phyloP scores from a whole-genome alignment of 2,113 vertebrate species.

The Tachysurus fulvidraco region DNA sequence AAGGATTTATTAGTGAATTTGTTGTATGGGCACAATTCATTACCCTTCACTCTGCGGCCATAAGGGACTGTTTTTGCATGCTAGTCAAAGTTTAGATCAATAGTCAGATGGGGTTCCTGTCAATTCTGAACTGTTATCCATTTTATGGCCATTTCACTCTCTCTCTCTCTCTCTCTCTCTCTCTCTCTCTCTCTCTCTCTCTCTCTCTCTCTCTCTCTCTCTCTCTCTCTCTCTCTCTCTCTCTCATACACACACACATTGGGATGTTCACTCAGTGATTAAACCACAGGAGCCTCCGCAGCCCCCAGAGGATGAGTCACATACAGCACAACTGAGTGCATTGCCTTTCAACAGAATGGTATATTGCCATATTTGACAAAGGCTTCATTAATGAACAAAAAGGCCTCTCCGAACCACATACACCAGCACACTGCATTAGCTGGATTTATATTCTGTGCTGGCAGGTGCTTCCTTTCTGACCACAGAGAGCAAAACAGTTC shows the following conservation, averaged over 20 bases:
- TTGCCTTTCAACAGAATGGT: constrained; percentile 56
- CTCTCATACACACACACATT: constrained; percentile 14
- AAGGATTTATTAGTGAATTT: not conserved
- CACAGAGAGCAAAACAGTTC: not conserved
- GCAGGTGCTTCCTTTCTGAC: constrained; percentile 7
- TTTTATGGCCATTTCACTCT: constrained; percentile 7
- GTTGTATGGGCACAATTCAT: not conserved
- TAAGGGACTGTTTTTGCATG: not conserved
- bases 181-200: not conserved
- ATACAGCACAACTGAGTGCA: constrained; percentile 56
- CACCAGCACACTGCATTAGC: constrained; percentile 38
- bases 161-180: constrained; percentile 1
- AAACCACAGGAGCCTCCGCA: constrained; percentile 39
- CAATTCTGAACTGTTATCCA: constrained; percentile 10
- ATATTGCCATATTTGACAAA: constrained; percentile 51
- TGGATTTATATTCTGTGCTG: not conserved
- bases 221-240: not conserved
- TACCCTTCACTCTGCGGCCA: not conserved
- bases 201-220: not conserved
- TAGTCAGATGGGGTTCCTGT: constrained; percentile 19
- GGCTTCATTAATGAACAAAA: constrained; percentile 53
- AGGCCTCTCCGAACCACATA: constrained; percentile 17
- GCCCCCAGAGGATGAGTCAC: constrained; percentile 58
- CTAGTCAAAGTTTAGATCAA: constrained; percentile 33
- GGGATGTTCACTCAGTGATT: constrained; percentile 43